Percentiles rank a stretch among this genome's conserved stretches.
Evolutionary conservation across 2,888 invertebrate species (phyloP).

Genomic region (Rhynchonema sp.): DNA sequence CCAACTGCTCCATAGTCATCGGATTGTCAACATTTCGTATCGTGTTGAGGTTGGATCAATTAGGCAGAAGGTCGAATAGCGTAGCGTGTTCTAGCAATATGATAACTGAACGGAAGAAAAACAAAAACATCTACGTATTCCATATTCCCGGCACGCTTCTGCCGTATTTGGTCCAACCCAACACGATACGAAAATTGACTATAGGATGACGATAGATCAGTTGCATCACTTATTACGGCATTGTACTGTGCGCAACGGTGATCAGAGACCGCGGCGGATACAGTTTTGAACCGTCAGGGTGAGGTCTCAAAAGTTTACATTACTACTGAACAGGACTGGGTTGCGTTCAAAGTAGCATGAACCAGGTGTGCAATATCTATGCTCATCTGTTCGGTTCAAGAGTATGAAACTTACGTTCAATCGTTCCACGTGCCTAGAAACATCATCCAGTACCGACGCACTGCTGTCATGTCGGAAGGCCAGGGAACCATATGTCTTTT

Average conservation of each 20-base stretch:
- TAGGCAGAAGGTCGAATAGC: not conserved
- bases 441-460: not conserved
- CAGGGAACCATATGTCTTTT: too few relatives aligned
- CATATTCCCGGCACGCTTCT: not conserved
- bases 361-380: too few relatives aligned
- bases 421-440: not conserved
- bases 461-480: not conserved
- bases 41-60: not conserved
- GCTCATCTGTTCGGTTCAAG: not conserved
- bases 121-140: too few relatives aligned
- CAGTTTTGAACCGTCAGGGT: not conserved
- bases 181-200: not conserved
- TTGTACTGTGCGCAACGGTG: not conserved
- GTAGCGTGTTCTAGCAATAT: too few relatives aligned
- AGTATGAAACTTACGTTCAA: not conserved
- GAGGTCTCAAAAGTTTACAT: not conserved
- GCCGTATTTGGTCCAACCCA: not conserved
- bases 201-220: not conserved
- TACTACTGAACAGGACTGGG: too few relatives aligned
- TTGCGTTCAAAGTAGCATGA: too few relatives aligned
- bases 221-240: not conserved
- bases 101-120: too few relatives aligned
- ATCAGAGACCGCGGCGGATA: too few relatives aligned
- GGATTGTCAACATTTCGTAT: not conserved
- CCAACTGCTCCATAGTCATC: not conserved